Evolutionary conservation across 2,888 invertebrate genomes (phyloP).

Genomic region (Entomobrya multifasciata): DNA sequence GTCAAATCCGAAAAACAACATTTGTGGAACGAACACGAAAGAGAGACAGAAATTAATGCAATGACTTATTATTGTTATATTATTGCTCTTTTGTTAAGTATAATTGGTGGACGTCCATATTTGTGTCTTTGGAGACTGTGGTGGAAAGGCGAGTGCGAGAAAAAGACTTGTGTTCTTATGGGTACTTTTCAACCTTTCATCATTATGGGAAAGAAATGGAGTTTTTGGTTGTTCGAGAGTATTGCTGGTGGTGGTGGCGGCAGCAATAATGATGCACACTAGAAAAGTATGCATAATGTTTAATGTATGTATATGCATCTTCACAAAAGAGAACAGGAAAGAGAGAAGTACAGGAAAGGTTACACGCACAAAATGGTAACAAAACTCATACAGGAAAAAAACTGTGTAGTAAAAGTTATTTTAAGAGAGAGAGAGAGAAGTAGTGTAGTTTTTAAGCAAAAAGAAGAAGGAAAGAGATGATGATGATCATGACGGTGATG

Average conservation of each 20-base stretch:
- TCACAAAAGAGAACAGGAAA: no score
- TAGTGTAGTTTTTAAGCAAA: conserved; percentile 19
- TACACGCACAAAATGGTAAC: no score
- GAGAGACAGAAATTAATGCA: no score
- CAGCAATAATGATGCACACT: no score
- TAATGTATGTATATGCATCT: conserved; percentile 8
- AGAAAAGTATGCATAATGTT: no score
- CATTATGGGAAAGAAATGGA: conserved; percentile 70
- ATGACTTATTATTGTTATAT: no score
- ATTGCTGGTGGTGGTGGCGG: not conserved
- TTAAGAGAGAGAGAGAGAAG: not conserved
- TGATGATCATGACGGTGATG: conserved; percentile 59
- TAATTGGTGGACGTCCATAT: conserved; percentile 13
- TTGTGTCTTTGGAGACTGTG: conserved; percentile 18
- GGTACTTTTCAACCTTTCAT: conserved; percentile 64
- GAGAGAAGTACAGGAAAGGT: no score
- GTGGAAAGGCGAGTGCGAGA: conserved; percentile 3
- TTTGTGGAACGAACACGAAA: no score
- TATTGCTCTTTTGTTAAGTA: no score
- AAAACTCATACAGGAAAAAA: not conserved
- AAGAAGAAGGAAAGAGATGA: conserved; percentile 7
- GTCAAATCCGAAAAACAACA: no score
- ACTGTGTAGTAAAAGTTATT: no score
- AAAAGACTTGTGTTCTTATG: conserved; percentile 51
- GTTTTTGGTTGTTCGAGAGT: conserved; percentile 40